These are phyloP conservation scores for Muschampia plurimacula DNA, from an alignment of 2,888 invertebrate genomes.

Conservation along the genomic window DNA sequence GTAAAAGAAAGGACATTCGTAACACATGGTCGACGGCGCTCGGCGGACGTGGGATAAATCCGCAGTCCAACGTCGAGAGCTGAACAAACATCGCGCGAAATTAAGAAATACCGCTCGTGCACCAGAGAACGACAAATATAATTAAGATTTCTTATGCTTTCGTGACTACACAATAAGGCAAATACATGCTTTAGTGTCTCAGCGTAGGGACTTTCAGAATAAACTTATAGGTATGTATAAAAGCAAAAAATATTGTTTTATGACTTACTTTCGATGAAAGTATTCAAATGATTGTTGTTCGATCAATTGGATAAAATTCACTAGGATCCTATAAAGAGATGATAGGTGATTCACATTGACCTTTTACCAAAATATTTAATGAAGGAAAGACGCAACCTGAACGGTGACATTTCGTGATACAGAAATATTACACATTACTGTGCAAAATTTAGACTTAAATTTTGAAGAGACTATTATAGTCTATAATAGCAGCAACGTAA, in stretches of 20 bases:
- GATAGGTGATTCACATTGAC: no score
- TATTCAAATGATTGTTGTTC: no score
- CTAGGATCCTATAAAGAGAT: no score
- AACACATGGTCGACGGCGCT: conserved; percentile 2
- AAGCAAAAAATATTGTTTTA: background rate
- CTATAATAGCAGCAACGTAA: no score
- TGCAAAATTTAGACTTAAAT: no score
- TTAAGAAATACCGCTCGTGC: conserved; percentile 13
- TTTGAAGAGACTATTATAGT: no score
- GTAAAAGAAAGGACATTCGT: background rate
- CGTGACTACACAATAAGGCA: background rate
- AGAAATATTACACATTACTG: no score
- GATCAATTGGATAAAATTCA: no score
- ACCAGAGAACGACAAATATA: conserved; percentile 1
- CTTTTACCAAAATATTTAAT: no score
- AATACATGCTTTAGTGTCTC: background rate
- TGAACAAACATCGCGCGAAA: conserved; percentile 17
- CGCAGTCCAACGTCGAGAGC: conserved; percentile 50
- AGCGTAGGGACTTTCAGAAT: background rate
- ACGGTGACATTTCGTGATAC: no score
- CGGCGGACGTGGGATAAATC: conserved; percentile 4
- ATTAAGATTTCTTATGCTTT: conserved; percentile 5
- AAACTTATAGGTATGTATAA: background rate
- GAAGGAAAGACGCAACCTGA: no score
- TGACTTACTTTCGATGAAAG: background rate